A percentile compares a stretch with the other conserved stretches of the same genome.
phyloP scores from a whole-genome alignment of 2,797 vertebrate species.

The Sciurus vulgaris region DNA sequence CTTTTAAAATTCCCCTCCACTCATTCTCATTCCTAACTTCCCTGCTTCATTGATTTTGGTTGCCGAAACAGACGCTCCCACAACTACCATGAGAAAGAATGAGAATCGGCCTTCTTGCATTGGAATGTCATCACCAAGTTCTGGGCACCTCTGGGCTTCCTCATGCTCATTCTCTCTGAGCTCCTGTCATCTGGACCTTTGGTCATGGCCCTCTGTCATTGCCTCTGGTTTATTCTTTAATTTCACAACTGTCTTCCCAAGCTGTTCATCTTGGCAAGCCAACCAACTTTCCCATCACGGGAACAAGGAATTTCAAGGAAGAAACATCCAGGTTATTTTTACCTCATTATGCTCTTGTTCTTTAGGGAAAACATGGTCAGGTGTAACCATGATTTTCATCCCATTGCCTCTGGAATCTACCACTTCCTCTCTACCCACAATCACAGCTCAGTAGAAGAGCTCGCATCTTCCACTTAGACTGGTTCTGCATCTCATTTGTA shows the following conservation, averaged over 20 bases:
- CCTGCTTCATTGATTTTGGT: background rate
- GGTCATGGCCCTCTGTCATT: background rate
- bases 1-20: background rate
- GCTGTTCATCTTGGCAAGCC: background rate
- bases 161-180: background rate
- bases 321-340: background rate
- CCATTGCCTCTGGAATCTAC: background rate
- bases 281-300: background rate
- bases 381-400: background rate
- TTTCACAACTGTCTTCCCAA: background rate
- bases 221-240: background rate
- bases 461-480: background rate
- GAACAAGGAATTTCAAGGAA: constrained; percentile 5
- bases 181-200: background rate
- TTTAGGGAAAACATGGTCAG: background rate
- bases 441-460: background rate
- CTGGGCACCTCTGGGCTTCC: background rate
- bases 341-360: background rate
- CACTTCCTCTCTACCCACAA: background rate
- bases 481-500: background rate
- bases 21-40: background rate
- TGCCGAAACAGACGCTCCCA: background rate
- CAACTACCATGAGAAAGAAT: background rate
- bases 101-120: background rate
- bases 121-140: background rate